Evolutionary conservation across 2,113 vertebrate species (phyloP), one percentile per base, ranked within the genome.

Genomic region (Rattus rattus): DNA sequence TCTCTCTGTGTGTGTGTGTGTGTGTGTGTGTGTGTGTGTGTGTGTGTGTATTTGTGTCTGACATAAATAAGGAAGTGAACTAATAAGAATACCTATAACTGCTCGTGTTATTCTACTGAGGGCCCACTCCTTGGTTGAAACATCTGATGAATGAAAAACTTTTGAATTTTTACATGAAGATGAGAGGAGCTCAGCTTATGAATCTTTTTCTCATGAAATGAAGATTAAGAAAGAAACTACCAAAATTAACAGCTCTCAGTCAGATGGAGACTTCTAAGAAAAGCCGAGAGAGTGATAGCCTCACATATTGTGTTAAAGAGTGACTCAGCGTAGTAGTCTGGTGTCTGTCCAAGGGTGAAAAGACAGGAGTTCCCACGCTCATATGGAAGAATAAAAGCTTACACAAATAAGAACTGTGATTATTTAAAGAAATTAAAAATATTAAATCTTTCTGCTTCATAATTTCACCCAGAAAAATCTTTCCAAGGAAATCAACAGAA

Each of bases 401-500:
- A 11, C 22, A 56, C 90, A 87, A 92, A 33, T 7, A 54, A 72
- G 72, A 49, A 83, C 76, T 90, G 77, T 92, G n/a, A 65, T 3
- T 2, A 19, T 56, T 63, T 61, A 14, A 89, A 88, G 72, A 69
- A 6, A 16, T 93, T 90, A 54, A 81, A 92, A 94, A 80, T 65
- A 73, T 54, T 70, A 92, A 94, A 81, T 56, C 0, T 81, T 73
- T 72, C 59, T 14, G 77, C 10, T 14, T 22, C 30, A 39, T 26
- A 88, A 95, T 77, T 49, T 3, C 30, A 76, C 13, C 39, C 75
- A 39, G 28, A 86, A 90, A 90, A 90, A 83, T 72, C 7, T 92
- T 93, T 92, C 28, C 26, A 84, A 95, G 63, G 61, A 95, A 96
- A 95, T 83, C 85, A 83, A 4, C 6, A 91, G 19, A 91, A 84